Evolutionary conservation across 1,140 invertebrate species (phyloP), one percentile per base, ranked within the genome.

Genomic region (Penaeus indicus): DNA sequence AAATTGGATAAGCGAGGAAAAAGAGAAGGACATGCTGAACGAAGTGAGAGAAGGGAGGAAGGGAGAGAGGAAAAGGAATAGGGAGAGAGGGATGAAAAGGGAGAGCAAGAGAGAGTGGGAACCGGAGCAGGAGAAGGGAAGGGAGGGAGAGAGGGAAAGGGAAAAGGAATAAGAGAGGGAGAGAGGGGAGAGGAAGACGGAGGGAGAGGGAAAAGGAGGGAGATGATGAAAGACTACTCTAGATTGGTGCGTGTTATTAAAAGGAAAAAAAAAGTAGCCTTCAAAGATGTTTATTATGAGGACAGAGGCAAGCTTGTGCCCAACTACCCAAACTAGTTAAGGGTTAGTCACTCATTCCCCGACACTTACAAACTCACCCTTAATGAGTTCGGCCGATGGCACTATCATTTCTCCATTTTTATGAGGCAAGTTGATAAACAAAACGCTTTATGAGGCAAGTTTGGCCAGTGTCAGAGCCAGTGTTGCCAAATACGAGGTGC

Each of bases 341-440:
- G 83, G 83, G 64, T 84, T 84, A 84, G 83, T 84, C 83, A 84
- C 83, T 84, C 83, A 84, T 84, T 72, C 67, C 32, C 64, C 83
- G 83, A 84, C 83, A 84, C 83, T 84, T 84, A 84, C 38, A 84
- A 84, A 84, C 83, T 84, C 83, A 16, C 38, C 83, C 83, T 84
- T 84, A 84, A 84, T 84, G 83, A 84, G 83, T 84, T 84, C 21
- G 83, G 83, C 42, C 19, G 83, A 84, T 75, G 83, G 83, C 83
- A 75, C 83, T 84, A 84, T 84, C 83, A 84, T 84, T 84, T 72
- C 83, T 84, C 67, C 83, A 75, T 84, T 84, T 84, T 84, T 84
- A 84, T 84, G 83, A 75, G 83, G 42, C 83, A 84, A 84, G 83
- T 84, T 84, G 64, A 84, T 84, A 84, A 84, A 72, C 38, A 84